These are phyloP conservation scores for Phasia obesa DNA, from an alignment of 2,888 invertebrate species.

Conservation along the genomic window DNA sequence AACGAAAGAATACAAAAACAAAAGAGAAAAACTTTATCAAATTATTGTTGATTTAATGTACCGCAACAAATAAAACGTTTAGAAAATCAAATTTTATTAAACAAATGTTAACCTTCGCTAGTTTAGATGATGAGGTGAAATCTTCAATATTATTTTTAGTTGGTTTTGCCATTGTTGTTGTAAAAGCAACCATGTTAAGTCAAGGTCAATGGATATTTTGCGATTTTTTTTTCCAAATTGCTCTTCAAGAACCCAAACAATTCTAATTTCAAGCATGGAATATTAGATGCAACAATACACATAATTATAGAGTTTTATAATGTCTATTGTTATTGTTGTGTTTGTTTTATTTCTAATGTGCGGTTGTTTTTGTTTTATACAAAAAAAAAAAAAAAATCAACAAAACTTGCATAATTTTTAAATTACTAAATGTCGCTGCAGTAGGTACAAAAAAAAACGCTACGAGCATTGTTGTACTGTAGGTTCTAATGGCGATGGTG, in stretches of 20 bases:
- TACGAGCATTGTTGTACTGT: background rate
- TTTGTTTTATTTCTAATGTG: background rate
- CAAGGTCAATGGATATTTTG: constrained; percentile 64
- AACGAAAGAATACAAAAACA: background rate
- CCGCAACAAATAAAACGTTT: constrained; percentile 65
- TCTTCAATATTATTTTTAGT: constrained; percentile 73
- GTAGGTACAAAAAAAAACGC: background rate
- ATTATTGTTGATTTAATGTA: constrained; percentile 69
- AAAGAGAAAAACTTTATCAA: constrained; percentile 44
- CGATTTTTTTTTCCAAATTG: constrained; percentile 41
- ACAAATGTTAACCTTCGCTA: constrained; percentile 80
- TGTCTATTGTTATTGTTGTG: constrained; percentile 19
- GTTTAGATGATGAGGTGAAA: constrained; percentile 82
- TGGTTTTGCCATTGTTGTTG: constrained; percentile 1
- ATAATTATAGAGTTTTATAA: constrained; percentile 61
- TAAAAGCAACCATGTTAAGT: constrained; percentile 53
- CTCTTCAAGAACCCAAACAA: constrained; percentile 68
- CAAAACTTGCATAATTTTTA: constrained; percentile 64
- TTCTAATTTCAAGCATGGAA: constrained; percentile 62
- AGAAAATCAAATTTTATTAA: constrained; percentile 69
- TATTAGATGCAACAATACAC: constrained; percentile 61
- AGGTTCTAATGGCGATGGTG: constrained; percentile 13
- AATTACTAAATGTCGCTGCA: constrained; percentile 53
- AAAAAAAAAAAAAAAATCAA: too few relatives aligned
- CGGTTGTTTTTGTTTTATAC: constrained; percentile 29